phyloP scores from a whole-genome alignment of 2,113 vertebrate genomes.

The Amphiprion ocellaris region DNA sequence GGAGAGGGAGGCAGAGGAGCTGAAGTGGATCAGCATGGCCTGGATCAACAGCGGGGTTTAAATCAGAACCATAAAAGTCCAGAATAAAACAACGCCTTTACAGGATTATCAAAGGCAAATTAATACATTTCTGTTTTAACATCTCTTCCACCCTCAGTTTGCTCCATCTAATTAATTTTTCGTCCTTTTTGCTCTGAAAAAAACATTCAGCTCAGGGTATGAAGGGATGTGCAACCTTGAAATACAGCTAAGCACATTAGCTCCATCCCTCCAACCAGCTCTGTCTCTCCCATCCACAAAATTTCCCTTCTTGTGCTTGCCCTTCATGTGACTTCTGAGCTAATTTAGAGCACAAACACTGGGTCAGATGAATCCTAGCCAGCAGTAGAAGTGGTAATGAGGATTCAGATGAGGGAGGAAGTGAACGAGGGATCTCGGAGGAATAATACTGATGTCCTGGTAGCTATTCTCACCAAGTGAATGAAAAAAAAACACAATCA shows the following conservation, averaged over 20 bases:
- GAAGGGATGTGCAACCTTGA: slow-evolving; percentile 37
- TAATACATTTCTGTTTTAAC: slow-evolving; percentile 35
- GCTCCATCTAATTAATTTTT: slow-evolving; percentile 57
- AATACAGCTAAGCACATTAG: slow-evolving; percentile 58
- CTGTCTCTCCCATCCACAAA: slow-evolving; percentile 46
- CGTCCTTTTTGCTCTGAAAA: slow-evolving; percentile 28
- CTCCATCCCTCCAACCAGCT: slow-evolving; percentile 25
- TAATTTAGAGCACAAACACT: slow-evolving; percentile 67
- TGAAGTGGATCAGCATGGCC: slow-evolving; percentile 28
- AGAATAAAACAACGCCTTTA: slow-evolving; percentile 27
- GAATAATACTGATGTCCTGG: slow-evolving; percentile 28
- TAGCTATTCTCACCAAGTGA: background rate
- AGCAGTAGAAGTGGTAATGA: slow-evolving; percentile 60
- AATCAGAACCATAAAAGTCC: background rate
- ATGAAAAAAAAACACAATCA: background rate
- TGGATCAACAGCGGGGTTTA: slow-evolving; percentile 8
- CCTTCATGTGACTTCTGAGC: slow-evolving; percentile 72
- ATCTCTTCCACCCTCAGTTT: slow-evolving; percentile 29
- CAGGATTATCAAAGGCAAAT: slow-evolving; percentile 28
- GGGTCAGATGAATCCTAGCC: slow-evolving; percentile 55
- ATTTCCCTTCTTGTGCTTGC: slow-evolving; percentile 40
- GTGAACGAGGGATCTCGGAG: slow-evolving; percentile 37
- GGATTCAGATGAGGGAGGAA: slow-evolving; percentile 47
- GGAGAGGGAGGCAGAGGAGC: slow-evolving; percentile 3
- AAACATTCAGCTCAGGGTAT: slow-evolving; percentile 19